phyloP scores from a whole-genome alignment of 2,113 vertebrate genomes.

The Amphilophus citrinellus region DNA sequence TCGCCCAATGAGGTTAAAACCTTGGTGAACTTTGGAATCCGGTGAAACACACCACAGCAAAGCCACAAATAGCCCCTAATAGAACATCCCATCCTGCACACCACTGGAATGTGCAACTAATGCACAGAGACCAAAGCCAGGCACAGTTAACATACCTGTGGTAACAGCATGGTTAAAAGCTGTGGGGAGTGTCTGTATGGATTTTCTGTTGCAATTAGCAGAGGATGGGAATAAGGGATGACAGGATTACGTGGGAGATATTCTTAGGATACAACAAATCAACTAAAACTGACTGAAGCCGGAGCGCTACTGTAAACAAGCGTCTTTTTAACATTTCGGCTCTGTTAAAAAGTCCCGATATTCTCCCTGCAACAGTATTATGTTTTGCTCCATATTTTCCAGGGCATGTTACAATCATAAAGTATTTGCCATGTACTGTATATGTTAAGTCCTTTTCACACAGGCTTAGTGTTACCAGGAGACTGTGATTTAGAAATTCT shows the following conservation, averaged over 20 bases:
- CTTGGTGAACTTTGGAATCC: constrained; percentile 69
- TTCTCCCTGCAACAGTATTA: constrained; percentile 4
- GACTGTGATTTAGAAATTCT: constrained; percentile 1
- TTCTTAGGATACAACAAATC: constrained; percentile 21
- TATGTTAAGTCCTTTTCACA: constrained; percentile 2
- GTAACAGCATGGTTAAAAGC: constrained; percentile 62
- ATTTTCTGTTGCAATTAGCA: constrained; percentile 67
- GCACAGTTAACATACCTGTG: constrained; percentile 77
- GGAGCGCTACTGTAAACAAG: background rate
- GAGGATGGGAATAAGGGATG: constrained; percentile 40
- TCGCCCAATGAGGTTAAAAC: constrained; percentile 55
- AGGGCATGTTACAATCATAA: background rate
- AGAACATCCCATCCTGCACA: constrained; percentile 72
- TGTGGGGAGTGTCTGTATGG: constrained; percentile 53
- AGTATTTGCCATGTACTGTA: background rate
- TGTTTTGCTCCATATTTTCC: constrained; percentile 5
- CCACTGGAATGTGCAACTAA: constrained; percentile 78
- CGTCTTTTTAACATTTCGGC: background rate
- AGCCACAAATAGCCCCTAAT: constrained; percentile 75
- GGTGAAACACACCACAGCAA: constrained; percentile 69
- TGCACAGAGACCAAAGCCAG: constrained; percentile 71
- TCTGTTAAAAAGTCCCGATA: background rate
- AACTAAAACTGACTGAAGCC: constrained; percentile 21
- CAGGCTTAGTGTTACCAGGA: background rate
- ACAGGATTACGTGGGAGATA: constrained; percentile 45